These are phyloP conservation scores for Apamea sordens DNA, from an alignment of 2,888 invertebrate genomes.

Conservation along the genomic window DNA sequence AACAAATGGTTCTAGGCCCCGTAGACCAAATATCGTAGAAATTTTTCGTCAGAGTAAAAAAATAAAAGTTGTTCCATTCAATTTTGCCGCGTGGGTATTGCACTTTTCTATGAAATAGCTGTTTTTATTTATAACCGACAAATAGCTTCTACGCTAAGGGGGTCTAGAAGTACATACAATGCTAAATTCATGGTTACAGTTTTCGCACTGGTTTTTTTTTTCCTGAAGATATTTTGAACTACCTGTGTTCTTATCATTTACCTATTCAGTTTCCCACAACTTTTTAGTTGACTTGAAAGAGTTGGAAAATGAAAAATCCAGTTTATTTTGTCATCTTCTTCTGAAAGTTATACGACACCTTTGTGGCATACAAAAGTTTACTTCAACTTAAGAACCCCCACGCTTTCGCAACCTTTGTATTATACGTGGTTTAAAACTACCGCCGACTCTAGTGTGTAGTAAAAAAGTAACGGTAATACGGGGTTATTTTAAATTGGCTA, in stretches of 20 bases:
- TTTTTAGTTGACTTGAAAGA: slow-evolving; percentile 15
- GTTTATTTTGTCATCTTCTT: slow-evolving; percentile 43
- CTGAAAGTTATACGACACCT: slow-evolving; percentile 38
- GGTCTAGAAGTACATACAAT: too few relatives aligned
- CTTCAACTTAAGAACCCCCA: slow-evolving; percentile 32
- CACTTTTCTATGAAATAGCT: too few relatives aligned
- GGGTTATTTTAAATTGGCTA: too few relatives aligned
- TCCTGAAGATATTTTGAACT: not conserved
- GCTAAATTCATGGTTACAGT: too few relatives aligned
- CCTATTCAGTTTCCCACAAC: not conserved
- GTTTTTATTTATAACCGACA: too few relatives aligned
- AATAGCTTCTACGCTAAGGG: too few relatives aligned
- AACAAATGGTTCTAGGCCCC: too few relatives aligned
- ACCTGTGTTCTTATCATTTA: not conserved
- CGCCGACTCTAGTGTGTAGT: slow-evolving; percentile 4
- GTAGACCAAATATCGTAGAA: too few relatives aligned
- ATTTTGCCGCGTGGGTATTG: too few relatives aligned
- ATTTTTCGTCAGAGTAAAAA: too few relatives aligned
- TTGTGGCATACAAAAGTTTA: slow-evolving; percentile 40
- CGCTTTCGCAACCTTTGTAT: slow-evolving; percentile 29
- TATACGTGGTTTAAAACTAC: slow-evolving; percentile 24
- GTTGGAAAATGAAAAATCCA: slow-evolving; percentile 25
- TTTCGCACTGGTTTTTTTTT: too few relatives aligned
- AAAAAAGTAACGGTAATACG: slow-evolving; percentile 6
- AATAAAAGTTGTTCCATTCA: too few relatives aligned